Evolutionary conservation across 2,888 invertebrate species (phyloP), one percentile per base, ranked within the genome.

Genomic region (Bombyx huttoni): DNA sequence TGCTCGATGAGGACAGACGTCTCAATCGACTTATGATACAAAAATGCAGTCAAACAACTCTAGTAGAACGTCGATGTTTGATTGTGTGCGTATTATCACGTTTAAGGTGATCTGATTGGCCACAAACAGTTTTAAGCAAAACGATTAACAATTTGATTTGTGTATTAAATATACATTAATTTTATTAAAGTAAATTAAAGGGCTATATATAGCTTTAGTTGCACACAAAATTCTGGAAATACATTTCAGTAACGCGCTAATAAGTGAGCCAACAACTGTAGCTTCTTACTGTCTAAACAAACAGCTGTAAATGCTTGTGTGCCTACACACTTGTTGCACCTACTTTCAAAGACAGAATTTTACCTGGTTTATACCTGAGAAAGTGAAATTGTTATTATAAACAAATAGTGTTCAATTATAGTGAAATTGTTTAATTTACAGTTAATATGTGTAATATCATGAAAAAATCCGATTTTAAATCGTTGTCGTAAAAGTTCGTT

Each of bases 341-440:
- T 67, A 84, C 81, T 85, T 87, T 87, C 79, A 75, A 78, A 66
- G 58, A 72, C 65, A 67, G 66, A 69, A 72, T 65, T 78, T 77
- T 73, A 75, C 73, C 68, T 74, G 73, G 68, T 74, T 68, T 73
- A 73, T 75, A 76, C 66, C 75, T 40, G 78, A 77, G 77, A 83
- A 82, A 84, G 84, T 81, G 74, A 77, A 71, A 59, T 58, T 67
- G 64, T 63, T 73, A 72, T 60, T 68, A 63, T 71, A 73, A 70
- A 76, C 69, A 72, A 67, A 70, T 73, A 63, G 59, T 57, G 61
- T 55, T 65, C 60, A 64, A 68, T 61, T 60, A 55, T 65, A 59
- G 63, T 68, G 67, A 73, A 73, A 74, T 73, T 40, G 12, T 40
- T 67, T 64, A 63, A 68, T 79, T 75, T 82, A 84, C 85, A 82